Evolutionary conservation across 1,140 invertebrate species (phyloP).

Genomic region (Hormaphis cornu): DNA sequence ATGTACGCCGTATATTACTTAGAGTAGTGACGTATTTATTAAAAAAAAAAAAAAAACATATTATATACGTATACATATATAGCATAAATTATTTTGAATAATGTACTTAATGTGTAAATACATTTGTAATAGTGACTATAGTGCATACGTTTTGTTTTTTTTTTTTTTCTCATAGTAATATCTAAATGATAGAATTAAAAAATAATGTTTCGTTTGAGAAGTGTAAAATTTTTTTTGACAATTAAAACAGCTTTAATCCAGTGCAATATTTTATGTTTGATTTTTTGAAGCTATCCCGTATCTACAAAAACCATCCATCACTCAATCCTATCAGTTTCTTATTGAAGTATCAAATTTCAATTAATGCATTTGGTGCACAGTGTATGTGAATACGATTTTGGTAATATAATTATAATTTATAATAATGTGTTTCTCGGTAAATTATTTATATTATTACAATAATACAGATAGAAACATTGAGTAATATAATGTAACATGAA

Average conservation of each 20-base stretch:
- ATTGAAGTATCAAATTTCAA: too few relatives aligned
- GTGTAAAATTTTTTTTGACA: conserved; percentile 16
- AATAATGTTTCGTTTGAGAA: conserved; percentile 26
- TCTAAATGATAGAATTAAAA: conserved; percentile 16
- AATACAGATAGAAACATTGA: too few relatives aligned
- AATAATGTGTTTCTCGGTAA: too few relatives aligned
- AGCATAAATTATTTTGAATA: conserved; percentile 7
- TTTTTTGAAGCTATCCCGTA: conserved; percentile 6
- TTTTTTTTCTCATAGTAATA: background rate
- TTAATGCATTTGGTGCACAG: too few relatives aligned
- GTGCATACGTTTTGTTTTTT: conserved; percentile 16
- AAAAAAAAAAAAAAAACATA: background rate
- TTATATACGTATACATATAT: background rate
- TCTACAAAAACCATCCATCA: background rate
- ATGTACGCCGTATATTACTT: conserved; percentile 2
- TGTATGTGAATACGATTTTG: too few relatives aligned
- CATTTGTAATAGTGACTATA: conserved; percentile 16
- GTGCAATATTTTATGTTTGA: conserved; percentile 25
- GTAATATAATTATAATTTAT: too few relatives aligned
- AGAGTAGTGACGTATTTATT: conserved; percentile 14
- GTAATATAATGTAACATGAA: too few relatives aligned
- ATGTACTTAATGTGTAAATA: conserved; percentile 23
- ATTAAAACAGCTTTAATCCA: conserved; percentile 28
- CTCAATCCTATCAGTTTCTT: too few relatives aligned
- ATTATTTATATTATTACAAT: too few relatives aligned